phyloP scores from a whole-genome alignment of 2,888 invertebrate genomes.

The Miltochrista miniata region DNA sequence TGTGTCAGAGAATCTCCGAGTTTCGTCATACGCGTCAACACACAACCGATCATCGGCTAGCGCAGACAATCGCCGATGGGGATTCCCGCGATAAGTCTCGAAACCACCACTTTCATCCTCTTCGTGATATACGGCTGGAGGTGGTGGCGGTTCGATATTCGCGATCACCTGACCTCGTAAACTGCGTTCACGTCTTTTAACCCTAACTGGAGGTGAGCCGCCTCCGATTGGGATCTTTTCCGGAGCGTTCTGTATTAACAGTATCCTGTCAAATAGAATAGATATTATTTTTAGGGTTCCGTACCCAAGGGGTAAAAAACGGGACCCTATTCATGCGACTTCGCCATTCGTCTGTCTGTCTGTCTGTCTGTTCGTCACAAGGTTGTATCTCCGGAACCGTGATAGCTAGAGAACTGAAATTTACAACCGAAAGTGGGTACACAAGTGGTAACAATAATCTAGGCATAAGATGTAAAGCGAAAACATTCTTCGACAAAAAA shows the following conservation, averaged over 20 bases:
- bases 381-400: no score
- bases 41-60: slow-evolving; percentile 40
- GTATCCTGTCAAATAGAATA: slow-evolving; percentile 85
- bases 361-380: no score
- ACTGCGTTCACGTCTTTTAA: slow-evolving; percentile 74
- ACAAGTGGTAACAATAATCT: no score
- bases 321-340: no score
- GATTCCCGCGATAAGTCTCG: slow-evolving; percentile 74
- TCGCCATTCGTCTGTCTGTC: no score
- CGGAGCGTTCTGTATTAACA: slow-evolving; percentile 96
- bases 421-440: no score
- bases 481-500: no score
- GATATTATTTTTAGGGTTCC: neutral
- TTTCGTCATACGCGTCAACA: slow-evolving; percentile 20
- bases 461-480: no score
- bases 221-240: slow-evolving; percentile 88
- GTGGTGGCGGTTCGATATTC: slow-evolving; percentile 83
- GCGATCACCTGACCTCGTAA: slow-evolving; percentile 83
- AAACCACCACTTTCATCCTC: slow-evolving; percentile 81
- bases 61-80: slow-evolving; percentile 63
- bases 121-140: slow-evolving; percentile 71
- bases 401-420: no score
- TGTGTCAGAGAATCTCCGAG: slow-evolving; percentile 49
- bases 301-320: no score
- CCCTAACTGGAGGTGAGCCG: slow-evolving; percentile 82